Conservation (phyloP, 2,888 invertebrate species). For the Molorchus minor region DNA sequence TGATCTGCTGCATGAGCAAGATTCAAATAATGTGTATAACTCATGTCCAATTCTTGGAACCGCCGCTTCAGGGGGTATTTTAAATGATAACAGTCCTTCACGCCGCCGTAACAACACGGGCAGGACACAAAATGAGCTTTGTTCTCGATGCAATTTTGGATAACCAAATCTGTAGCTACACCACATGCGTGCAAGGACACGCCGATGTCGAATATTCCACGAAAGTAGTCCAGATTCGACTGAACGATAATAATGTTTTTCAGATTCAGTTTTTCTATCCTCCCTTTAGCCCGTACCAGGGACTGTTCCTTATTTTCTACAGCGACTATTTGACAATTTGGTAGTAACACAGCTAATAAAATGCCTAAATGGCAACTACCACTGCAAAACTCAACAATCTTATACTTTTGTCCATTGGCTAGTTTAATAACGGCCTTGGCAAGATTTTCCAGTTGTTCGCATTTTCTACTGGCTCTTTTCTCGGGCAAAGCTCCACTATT, state of each 20-base stretch:
- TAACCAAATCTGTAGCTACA: conserved; percentile 90
- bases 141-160: conserved; percentile 80
- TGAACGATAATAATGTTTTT: conserved; percentile 83
- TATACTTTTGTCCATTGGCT: conserved; percentile 64
- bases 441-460: conserved; percentile 87
- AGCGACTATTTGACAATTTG: conserved; percentile 80
- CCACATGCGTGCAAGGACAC: conserved; percentile 94
- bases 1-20: conserved; percentile 93
- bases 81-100: conserved; percentile 82
- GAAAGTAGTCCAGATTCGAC: conserved; percentile 91
- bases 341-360: conserved; percentile 80
- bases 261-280: conserved; percentile 73
- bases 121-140: conserved; percentile 87
- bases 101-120: conserved; percentile 94
- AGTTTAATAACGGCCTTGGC: conserved; percentile 78
- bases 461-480: conserved; percentile 78
- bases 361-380: conserved; percentile 95
- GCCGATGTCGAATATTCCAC: conserved; percentile 84
- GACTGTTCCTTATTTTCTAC: conserved; percentile 94
- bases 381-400: conserved; percentile 93
- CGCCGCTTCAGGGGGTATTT: conserved; percentile 82
- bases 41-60: conserved; percentile 60
- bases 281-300: conserved; percentile 74
- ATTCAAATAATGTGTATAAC: conserved; percentile 68
- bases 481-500: conserved; percentile 81